Evolutionary conservation across 2,888 invertebrate genomes (phyloP), one percentile per base, ranked within the genome.

Genomic region (Sphinx pinastri): DNA sequence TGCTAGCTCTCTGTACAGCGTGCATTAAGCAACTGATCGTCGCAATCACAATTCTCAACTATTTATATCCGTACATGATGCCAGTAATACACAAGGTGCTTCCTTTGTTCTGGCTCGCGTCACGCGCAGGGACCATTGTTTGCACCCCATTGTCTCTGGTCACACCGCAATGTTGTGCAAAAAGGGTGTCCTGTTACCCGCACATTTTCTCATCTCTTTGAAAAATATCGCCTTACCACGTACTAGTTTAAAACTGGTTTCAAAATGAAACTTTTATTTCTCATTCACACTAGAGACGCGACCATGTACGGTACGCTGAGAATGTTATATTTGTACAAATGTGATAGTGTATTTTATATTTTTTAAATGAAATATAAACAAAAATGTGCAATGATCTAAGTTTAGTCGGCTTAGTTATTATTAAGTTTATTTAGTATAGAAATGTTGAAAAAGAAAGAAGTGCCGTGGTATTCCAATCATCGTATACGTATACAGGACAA

Each of bases 371-470:
- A 73, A 75, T 70, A 68, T 69, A 69, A 73, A 75, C 72, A 77
- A 79, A 77, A 76, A 84, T 83, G 80, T 72, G 79, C 76, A 71
- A 76, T 71, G 73, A 77, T 75, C 70, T 74, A 67, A 66, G 70
- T 73, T 66, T 75, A 66, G 78, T 78, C 72, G 71, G 74, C 70
- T 58, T 76, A 71, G 70, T 74, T 74, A 73, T 75, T 76, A 71
- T 73, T 77, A 78, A 79, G 76, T 76, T 75, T 71, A 71, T 72
- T 71, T 79, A 79, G 79, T 80, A 74, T 78, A 79, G 84, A 81
- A 72, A 94, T 94, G 94, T 84, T 94, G 76, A 94, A 93, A 84
- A 94, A 92, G 77, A 93, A 91, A 75, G 93, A 93, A 80, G 85
- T 83, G 71, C 89, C 90, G 14, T 94, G 94, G 93, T 92, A 89